These are phyloP conservation scores for Lepidotrigona ventralis DNA, from an alignment of 1,140 invertebrate genomes.

Conservation along the genomic window DNA sequence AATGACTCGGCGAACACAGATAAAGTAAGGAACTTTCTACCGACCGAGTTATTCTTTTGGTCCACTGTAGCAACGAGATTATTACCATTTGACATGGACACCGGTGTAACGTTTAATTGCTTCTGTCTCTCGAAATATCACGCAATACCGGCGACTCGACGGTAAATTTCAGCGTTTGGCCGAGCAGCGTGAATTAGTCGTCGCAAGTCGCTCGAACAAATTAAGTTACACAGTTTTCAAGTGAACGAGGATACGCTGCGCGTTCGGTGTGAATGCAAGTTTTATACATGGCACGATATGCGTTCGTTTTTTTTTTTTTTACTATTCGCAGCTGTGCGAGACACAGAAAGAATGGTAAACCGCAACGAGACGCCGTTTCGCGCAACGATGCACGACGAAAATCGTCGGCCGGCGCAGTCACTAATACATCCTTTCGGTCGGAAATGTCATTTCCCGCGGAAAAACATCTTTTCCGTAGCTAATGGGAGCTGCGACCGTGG, in stretches of 20 bases:
- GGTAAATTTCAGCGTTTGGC: neutral
- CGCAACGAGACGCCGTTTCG: too few species aligned
- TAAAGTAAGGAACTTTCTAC: conserved; percentile 1
- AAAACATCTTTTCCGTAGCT: conserved; percentile 28
- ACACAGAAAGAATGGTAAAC: neutral
- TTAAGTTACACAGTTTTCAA: neutral
- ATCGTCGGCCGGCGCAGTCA: neutral
- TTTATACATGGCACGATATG: neutral
- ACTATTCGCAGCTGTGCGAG: neutral
- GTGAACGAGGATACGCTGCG: neutral
- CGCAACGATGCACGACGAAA: neutral
- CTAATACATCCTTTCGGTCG: conserved; percentile 5
- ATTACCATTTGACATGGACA: conserved; percentile 4
- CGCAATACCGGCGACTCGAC: neutral
- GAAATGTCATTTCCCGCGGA: conserved; percentile 42
- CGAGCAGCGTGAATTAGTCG: neutral
- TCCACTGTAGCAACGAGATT: neutral
- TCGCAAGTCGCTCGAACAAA: neutral
- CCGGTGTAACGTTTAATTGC: conserved; percentile 9
- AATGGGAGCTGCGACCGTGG: conserved; percentile 19
- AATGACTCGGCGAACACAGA: neutral
- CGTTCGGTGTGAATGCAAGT: neutral
- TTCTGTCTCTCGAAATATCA: neutral
- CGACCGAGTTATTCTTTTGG: conserved; percentile 3
- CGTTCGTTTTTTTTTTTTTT: neutral